Conservation (phyloP, 1,140 invertebrate species). For the Sminthurides bifidus region DNA sequence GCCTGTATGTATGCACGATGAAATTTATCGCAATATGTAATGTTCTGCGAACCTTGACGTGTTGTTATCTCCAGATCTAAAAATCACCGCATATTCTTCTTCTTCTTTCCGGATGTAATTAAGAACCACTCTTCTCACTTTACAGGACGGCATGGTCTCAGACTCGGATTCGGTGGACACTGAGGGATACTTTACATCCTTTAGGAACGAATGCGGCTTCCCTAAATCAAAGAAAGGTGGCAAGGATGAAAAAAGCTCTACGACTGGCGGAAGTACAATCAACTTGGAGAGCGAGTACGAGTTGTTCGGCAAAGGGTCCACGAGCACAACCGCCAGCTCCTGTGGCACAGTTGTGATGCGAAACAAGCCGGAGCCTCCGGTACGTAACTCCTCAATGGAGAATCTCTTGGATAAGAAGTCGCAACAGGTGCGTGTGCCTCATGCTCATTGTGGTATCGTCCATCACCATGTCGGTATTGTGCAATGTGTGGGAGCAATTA, state of each 20-base stretch:
- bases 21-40: too few species aligned
- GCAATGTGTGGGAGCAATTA: too few species aligned
- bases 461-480: too few species aligned
- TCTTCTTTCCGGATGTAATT: too few species aligned
- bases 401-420: constrained; percentile 8
- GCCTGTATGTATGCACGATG: too few species aligned
- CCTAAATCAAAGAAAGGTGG: constrained; percentile 52
- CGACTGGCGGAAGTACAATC: constrained; percentile 41
- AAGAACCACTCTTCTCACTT: too few species aligned
- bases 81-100: too few species aligned
- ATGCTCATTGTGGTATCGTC: not conserved
- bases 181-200: constrained; percentile 89
- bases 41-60: too few species aligned
- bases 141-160: constrained; percentile 30
- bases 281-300: constrained; percentile 71
- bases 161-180: constrained; percentile 50
- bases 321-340: constrained; percentile 77
- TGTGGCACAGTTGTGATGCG: constrained; percentile 59
- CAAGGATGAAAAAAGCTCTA: constrained; percentile 45
- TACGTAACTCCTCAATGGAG: constrained; percentile 16
- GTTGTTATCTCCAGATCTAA: too few species aligned
- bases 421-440: constrained; percentile 9
- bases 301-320: constrained; percentile 73
- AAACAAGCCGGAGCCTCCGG: constrained; percentile 29
- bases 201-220: constrained; percentile 87